Evolutionary conservation across 2,888 invertebrate species (phyloP).

Genomic region (Sepioteuthis lessoniana): DNA sequence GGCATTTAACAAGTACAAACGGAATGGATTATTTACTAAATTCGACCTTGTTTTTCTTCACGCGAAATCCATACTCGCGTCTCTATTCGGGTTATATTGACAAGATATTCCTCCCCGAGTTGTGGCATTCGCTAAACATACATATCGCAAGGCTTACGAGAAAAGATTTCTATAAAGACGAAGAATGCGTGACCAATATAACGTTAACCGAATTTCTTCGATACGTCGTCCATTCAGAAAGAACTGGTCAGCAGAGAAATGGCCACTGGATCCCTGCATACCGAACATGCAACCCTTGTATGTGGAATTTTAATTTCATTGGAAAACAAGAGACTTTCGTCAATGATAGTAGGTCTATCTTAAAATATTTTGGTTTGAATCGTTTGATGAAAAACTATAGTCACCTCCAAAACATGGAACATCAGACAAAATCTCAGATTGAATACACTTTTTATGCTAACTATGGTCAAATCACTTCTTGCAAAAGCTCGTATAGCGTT

Average conservation of each 20-base stretch:
- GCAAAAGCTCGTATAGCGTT: background rate
- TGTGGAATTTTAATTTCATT: conserved; percentile 24
- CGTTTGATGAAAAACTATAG: conserved; percentile 11
- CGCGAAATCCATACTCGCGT: background rate
- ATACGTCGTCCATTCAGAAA: background rate
- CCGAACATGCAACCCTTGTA: background rate
- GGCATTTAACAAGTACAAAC: background rate
- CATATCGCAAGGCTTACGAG: background rate
- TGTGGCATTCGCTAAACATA: background rate
- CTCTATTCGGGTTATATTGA: background rate
- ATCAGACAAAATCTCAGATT: background rate
- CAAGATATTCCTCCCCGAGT: background rate
- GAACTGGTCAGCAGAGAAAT: background rate
- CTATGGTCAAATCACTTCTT: background rate
- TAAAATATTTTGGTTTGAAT: background rate
- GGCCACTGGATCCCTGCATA: conserved; percentile 25
- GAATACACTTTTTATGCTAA: background rate
- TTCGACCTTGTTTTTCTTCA: background rate
- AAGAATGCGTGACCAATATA: background rate
- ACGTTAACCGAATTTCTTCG: background rate
- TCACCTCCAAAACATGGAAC: background rate
- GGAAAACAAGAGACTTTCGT: conserved; percentile 37
- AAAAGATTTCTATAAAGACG: background rate
- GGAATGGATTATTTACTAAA: background rate
- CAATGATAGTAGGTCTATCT: background rate